Conservation (phyloP, 2,888 invertebrate genomes). For the Hirtodrosophila duncani region DNA sequence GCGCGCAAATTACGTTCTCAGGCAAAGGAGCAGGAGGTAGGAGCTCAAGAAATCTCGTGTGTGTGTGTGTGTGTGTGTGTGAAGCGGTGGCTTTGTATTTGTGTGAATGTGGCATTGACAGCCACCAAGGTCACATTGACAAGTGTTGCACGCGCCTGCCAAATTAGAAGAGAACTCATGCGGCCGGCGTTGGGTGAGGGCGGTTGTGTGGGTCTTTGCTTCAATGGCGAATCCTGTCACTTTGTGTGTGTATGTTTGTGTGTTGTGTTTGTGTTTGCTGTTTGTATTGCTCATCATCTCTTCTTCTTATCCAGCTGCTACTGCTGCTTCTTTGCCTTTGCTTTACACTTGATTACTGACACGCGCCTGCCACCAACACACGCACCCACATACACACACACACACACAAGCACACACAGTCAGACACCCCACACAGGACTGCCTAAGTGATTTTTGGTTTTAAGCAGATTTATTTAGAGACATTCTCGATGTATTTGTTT, state of each 20-base stretch:
- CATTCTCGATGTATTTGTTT: slow-evolving; percentile 37
- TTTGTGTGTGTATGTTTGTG: too few relatives aligned
- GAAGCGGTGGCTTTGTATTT: slow-evolving; percentile 17
- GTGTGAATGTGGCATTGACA: slow-evolving; percentile 61
- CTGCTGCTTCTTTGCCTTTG: slow-evolving; percentile 10
- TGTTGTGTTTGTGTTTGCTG: too few relatives aligned
- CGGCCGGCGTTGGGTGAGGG: slow-evolving; percentile 7
- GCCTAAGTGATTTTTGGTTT: slow-evolving; percentile 50
- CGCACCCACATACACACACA: slow-evolving; percentile 1
- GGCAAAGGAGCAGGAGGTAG: slow-evolving; percentile 1
- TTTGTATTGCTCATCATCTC: too few relatives aligned
- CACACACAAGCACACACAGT: background rate
- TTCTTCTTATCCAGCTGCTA: background rate
- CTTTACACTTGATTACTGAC: slow-evolving; percentile 59
- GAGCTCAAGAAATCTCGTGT: background rate
- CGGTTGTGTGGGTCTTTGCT: background rate
- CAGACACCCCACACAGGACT: slow-evolving; percentile 2
- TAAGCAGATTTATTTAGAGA: slow-evolving; percentile 52
- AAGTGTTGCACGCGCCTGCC: slow-evolving; percentile 70
- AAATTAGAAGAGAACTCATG: slow-evolving; percentile 19
- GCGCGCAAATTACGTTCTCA: slow-evolving; percentile 46
- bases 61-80: slow-evolving; percentile 6
- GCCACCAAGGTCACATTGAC: slow-evolving; percentile 66
- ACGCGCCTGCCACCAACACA: slow-evolving; percentile 47
- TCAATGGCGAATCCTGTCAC: too few relatives aligned